phyloP scores from a whole-genome alignment of 2,113 vertebrate species.

The Scomber colias region DNA sequence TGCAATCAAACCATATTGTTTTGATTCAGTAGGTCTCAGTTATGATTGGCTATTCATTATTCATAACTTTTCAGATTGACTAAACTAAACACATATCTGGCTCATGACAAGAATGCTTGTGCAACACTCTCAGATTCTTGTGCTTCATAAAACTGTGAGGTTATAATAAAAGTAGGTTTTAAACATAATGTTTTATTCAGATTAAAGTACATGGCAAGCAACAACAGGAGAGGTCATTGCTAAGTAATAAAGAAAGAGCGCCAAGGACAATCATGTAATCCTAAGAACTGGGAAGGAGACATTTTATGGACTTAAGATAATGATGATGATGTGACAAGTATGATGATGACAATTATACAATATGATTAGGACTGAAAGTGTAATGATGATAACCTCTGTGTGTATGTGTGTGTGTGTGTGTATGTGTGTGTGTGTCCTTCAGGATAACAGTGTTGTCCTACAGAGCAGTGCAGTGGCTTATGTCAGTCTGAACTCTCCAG shows the following conservation, averaged over 20 bases:
- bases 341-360: neutral
- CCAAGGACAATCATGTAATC: neutral
- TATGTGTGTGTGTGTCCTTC: conserved; percentile 30
- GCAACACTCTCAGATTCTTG: neutral
- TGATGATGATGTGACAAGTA: neutral
- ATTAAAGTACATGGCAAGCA: neutral
- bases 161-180: neutral
- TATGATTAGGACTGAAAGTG: neutral
- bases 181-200: neutral
- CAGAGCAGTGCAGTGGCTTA: conserved; percentile 91
- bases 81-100: too few relatives aligned
- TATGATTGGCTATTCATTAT: neutral
- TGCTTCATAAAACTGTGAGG: neutral
- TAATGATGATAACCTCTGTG: neutral
- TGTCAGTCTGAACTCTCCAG: conserved; percentile 88
- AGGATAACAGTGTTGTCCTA: conserved; percentile 91
- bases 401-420: neutral
- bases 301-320: neutral
- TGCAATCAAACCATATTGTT: neutral
- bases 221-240: neutral
- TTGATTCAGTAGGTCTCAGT: neutral
- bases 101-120: neutral
- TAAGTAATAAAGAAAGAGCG: too few relatives aligned
- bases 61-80: neutral
- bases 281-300: neutral